Evolutionary conservation across 2,797 vertebrate species (phyloP).

Genomic region (Morus bassanus): DNA sequence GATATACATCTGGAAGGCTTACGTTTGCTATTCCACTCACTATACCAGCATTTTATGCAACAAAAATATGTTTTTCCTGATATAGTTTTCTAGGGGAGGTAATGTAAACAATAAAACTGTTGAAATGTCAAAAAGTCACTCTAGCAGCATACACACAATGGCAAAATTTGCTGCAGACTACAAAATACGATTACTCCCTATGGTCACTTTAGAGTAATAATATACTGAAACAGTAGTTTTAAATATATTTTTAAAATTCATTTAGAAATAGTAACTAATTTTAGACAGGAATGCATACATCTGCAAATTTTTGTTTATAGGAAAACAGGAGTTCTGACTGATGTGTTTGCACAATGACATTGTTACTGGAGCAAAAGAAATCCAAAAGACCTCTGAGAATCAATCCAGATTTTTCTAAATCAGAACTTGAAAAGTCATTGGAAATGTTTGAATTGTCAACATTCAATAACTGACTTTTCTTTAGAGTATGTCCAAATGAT

Average conservation of each 20-base stretch:
- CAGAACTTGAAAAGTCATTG: background rate
- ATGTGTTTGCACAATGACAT: background rate
- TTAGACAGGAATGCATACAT: background rate
- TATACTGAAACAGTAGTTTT: background rate
- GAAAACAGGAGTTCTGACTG: background rate
- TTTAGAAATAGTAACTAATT: background rate
- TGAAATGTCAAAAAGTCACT: background rate
- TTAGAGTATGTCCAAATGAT: background rate
- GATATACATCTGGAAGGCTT: background rate
- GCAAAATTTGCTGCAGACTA: background rate
- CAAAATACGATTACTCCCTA: background rate
- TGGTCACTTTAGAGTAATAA: background rate
- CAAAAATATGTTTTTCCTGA: background rate
- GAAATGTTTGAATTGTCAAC: background rate
- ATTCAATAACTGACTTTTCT: background rate
- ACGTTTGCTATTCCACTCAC: background rate
- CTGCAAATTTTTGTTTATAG: background rate
- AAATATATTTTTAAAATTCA: background rate
- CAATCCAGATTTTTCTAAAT: background rate
- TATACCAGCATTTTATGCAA: background rate
- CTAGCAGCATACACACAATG: background rate
- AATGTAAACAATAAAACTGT: background rate
- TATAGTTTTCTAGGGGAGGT: background rate
- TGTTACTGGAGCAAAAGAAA: background rate
- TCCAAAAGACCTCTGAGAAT: background rate